Conservation (phyloP, 1,140 invertebrate genomes). For the Cryptotermes secundus region DNA sequence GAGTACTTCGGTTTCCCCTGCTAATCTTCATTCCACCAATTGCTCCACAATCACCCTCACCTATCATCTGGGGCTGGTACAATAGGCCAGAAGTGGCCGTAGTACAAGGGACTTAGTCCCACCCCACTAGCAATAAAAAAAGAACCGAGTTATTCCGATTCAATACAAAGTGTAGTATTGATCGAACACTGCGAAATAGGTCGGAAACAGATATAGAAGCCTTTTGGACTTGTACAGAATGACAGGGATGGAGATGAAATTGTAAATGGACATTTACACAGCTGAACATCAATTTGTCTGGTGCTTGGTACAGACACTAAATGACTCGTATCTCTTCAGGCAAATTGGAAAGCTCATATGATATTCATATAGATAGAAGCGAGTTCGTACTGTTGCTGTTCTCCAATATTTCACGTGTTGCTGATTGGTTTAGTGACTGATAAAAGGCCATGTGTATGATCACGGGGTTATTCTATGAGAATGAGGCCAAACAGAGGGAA, state of each 20-base stretch:
- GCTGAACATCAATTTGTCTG: not conserved
- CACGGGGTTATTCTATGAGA: not conserved
- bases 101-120: no score
- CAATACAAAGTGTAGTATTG: no score
- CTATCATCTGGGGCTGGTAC: no score
- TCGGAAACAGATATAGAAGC: not conserved
- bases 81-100: no score
- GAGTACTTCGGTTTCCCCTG: no score
- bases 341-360: not conserved
- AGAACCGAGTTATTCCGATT: no score
- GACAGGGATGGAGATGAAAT: not conserved
- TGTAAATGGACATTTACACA: not conserved
- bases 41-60: no score
- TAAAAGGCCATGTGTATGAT: not conserved
- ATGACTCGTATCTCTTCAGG: not conserved
- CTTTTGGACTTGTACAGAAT: not conserved
- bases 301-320: not conserved
- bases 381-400: not conserved
- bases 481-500: not conserved
- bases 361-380: not conserved
- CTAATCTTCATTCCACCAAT: no score
- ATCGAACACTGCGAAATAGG: not conserved
- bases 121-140: no score
- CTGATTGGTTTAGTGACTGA: constrained; percentile 1
- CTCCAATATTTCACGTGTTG: not conserved